Base-by-base conservation (phyloP, 2,797 vertebrate genomes). In the Propithecus deckenii region DNA sequence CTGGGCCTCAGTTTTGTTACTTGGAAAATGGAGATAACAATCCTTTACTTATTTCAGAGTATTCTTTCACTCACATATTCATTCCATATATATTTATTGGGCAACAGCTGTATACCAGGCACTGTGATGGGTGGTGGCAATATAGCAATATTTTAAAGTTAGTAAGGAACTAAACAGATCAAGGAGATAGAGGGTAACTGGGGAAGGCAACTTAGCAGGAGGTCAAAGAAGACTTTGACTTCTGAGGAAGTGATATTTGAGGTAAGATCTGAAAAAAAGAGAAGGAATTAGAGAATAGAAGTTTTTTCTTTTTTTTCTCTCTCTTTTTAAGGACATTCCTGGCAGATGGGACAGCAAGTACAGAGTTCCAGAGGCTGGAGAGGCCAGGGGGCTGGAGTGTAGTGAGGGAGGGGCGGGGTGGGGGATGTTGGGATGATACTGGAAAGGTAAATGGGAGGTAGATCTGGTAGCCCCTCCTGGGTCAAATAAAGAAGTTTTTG, bases 181-280 rank as follows among this genome's bases (percentile, higher is more conserved):
- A 43, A 61, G 9, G 35, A 28, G 25, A 30, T 59, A n/a, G 41
- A 78, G 48, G 79, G 61, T n/a, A 55, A 76, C 30, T 79, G 50
- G 63, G 41, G 43, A 86, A 72, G 32, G 41, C 38, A 67, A 23
- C 8, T 63, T 67, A 30, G 71, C 20, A 61, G 23, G 41, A 76
- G 23, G 9, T 63, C 18, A 46, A 61, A 78, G 76, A 96, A 92
- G 38, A 76, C 50, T 59, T 94, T 75, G 80, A 41, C 30, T 91
- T 95, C 78, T 28, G 46, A 92, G 35, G 41, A 94, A 84, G 41
- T 69, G 71, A 46, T 69, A 38, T 48, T 91, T 87, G 81, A 91
- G 10, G 38, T 52, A 88, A 80, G 57, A 41, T 52, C 50, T 89
- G 55, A 78, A 79, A 75, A 76, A 81, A 28, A 1, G 2, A 84